Evolutionary conservation across 2,888 invertebrate species (phyloP), one percentile per base, ranked within the genome.

Genomic region (Acronicta leporina): DNA sequence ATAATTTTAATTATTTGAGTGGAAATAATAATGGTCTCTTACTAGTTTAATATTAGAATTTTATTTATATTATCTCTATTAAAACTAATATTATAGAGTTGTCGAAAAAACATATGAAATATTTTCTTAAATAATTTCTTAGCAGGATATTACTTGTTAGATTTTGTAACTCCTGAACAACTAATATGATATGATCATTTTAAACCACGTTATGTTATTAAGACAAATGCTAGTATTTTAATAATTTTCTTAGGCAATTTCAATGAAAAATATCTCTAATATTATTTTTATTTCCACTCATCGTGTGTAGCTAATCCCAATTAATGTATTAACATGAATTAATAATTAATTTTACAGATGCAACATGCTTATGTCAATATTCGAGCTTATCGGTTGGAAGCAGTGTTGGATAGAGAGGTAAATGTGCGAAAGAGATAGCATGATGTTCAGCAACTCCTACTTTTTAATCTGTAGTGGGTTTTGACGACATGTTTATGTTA

Each of bases 341-440:
- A 86, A 86, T 80, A 75, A 86, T 90, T 89, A 86, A 87, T 87
- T 88, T 94, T 94, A 71, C 95, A 95, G 95, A 92, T 95, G 95
- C 94, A 95, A 95, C 94, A 94, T 89, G 92, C 92, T 95, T 86
- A 94, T 95, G 94, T 95, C 95, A 54, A 92, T 95, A 81, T 94
- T 95, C 95, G 95, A 95, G 94, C 92, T 95, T 84, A 94, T 95
- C 84, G 95, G 95, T 86, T 95, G 95, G 95, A 94, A 94, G 89
- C 95, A 95, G 91, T 95, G 95, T 95, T 95, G 95, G 95, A 95
- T 95, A 92, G 95, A 95, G 95, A 95, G 95, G 95, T 95, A 95
- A 92, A 94, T 94, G 94, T 94, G 94, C 94, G 94, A 94, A 94
- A 93, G 92, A 93, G 91, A 89, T 73, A 87, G 86, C 88, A 89